Evolutionary conservation across 2,888 invertebrate genomes (phyloP), one percentile per base, ranked within the genome.

Genomic region (Achlya flavicornis): DNA sequence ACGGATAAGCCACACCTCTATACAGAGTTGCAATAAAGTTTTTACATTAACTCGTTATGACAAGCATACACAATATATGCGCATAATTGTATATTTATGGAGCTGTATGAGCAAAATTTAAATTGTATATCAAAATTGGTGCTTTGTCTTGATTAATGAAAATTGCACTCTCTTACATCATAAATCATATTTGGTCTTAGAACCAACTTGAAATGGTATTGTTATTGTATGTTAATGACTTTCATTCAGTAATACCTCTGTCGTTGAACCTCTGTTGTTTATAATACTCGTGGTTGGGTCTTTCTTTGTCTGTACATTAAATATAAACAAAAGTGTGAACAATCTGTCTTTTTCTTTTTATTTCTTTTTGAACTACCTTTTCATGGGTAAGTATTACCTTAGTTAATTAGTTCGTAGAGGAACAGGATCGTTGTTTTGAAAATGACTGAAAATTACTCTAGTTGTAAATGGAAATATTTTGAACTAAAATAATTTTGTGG

Each of bases 1-100:
- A 75, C 70, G 74, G 80, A 84, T 83, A 83, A 80, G 80, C 76
- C 82, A 83, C 84, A 79, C 83, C 80, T 78, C 79, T 79, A 74
- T 57, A 41, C 61, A 53, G 62, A 48, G 16, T 61, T 35, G n/a
- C 58, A 46, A 62, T 61, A 53, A 61, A 43, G 61, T 48, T 63
- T 62, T 64, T 59, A 57, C 77, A 78, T 80, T 81, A 81, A 86
- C 82, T 81, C 81, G 80, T 80, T 79, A 80, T 85, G 87, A 87
- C 85, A 84, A 80, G 75, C 78, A 76, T 60, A 67, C 67, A 74
- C 75, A 79, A 78, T 82, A 77, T 81, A 87, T 86, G 58, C 35
- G 10, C 35, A 58, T 58, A 58, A 58, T 33, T 33, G 32, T 33
- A 32, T 57, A 32, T 57, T 57, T 32, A 32, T 26, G 46, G 14